Evolutionary conservation across 2,888 invertebrate species (phyloP).

Genomic region (Thyatira batis): DNA sequence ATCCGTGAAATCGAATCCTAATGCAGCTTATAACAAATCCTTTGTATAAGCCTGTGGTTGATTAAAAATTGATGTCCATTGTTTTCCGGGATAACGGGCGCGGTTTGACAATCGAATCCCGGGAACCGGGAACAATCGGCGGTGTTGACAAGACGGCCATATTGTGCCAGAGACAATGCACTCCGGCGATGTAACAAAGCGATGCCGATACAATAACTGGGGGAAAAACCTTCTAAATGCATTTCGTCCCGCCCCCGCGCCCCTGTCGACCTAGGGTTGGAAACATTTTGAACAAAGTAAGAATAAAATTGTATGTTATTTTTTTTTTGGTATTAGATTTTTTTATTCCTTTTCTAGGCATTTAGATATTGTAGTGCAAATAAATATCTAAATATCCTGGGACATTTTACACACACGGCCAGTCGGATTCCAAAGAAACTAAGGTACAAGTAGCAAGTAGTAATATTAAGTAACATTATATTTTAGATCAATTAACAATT

Average conservation of each 20-base stretch:
- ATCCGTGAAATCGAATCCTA: too few species aligned
- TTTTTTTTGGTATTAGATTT: too few species aligned
- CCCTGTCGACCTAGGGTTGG: not conserved
- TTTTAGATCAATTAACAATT: too few species aligned
- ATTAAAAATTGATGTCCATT: not conserved
- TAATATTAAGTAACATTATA: too few species aligned
- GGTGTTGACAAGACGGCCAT: conserved; percentile 13
- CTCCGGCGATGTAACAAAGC: conserved; percentile 19
- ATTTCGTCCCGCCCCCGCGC: conserved; percentile 19
- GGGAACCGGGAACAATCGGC: conserved; percentile 19
- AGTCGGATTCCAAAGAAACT: too few species aligned
- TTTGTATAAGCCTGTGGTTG: not conserved
- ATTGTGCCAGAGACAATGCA: conserved; percentile 28
- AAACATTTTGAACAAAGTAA: not conserved
- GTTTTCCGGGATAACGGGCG: not conserved
- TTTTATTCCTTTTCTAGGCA: too few species aligned
- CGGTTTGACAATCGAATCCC: conserved; percentile 2
- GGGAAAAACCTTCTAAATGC: conserved; percentile 25
- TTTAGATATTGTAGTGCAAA: too few species aligned
- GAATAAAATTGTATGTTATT: too few species aligned
- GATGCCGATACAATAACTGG: conserved; percentile 26
- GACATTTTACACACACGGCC: too few species aligned
- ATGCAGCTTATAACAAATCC: too few species aligned
- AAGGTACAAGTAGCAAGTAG: too few species aligned
- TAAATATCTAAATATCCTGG: too few species aligned